Evolutionary conservation across 2,113 vertebrate genomes (phyloP).

Genomic region (Arenaria interpres): DNA sequence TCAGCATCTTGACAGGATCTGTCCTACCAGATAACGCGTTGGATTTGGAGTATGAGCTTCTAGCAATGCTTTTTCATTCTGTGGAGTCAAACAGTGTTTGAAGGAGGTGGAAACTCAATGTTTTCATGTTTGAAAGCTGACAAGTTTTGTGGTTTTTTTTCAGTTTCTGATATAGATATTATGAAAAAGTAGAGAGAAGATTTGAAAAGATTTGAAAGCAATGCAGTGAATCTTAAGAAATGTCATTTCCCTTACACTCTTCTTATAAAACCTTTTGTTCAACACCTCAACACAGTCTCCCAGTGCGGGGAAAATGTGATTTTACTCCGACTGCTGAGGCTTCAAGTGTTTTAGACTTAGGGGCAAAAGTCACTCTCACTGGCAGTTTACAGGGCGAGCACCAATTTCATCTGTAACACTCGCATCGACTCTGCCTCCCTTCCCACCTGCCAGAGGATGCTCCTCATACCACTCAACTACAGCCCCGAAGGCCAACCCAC

Average conservation of each 20-base stretch:
- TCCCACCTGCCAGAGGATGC: background rate
- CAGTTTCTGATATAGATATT: background rate
- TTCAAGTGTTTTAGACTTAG: background rate
- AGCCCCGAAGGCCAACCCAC: accelerated
- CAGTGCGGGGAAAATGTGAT: background rate
- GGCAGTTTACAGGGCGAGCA: background rate
- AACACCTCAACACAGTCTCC: background rate
- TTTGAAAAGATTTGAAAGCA: background rate
- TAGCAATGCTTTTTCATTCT: background rate
- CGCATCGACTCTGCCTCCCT: background rate
- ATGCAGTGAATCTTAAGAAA: background rate
- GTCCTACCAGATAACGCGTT: background rate
- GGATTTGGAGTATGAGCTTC: background rate
- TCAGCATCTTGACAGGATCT: background rate
- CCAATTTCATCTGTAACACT: too few relatives aligned
- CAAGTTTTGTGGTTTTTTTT: background rate
- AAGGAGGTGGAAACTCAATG: background rate
- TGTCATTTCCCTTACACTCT: background rate
- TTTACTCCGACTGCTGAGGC: background rate
- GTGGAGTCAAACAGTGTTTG: background rate
- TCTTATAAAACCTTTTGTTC: background rate
- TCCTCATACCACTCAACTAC: background rate
- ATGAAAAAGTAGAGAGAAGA: background rate
- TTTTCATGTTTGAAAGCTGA: background rate
- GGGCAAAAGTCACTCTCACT: background rate